Conservation (phyloP, 2,113 vertebrate genomes). For the Melanerpes formicivorus region DNA sequence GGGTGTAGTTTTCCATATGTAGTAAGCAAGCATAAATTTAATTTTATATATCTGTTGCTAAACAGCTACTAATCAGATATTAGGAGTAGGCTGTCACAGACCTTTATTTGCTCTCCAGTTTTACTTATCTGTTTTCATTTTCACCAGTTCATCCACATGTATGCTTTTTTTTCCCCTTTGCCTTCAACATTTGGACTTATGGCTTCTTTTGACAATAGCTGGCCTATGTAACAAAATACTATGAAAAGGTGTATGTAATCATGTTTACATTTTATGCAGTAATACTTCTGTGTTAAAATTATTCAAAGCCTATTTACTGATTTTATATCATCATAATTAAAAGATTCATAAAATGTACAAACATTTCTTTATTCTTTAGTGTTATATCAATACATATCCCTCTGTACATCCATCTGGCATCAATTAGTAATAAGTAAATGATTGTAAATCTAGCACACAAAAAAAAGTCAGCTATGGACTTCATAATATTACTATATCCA, state of each 20-base stretch:
- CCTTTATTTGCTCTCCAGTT: background rate
- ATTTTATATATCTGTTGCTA: background rate
- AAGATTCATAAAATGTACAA: background rate
- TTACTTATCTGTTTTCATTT: background rate
- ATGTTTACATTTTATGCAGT: constrained; percentile 10
- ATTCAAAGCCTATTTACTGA: background rate
- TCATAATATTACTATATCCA: background rate
- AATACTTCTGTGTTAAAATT: background rate
- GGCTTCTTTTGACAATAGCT: background rate
- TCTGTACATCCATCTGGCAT: background rate
- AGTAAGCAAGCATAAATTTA: background rate
- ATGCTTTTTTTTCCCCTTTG: background rate
- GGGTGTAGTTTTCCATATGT: background rate
- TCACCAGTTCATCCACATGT: background rate
- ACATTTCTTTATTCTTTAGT: background rate
- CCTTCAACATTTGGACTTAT: background rate
- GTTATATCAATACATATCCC: background rate
- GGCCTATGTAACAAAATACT: background rate
- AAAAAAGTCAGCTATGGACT: background rate
- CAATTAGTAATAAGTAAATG: background rate
- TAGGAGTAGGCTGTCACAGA: background rate
- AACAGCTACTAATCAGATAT: background rate
- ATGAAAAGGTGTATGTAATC: background rate
- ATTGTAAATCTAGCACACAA: background rate
- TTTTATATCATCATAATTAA: background rate